Evolutionary conservation across 1,140 invertebrate genomes (phyloP), one percentile per base, ranked within the genome.

Genomic region (Apis laboriosa): DNA sequence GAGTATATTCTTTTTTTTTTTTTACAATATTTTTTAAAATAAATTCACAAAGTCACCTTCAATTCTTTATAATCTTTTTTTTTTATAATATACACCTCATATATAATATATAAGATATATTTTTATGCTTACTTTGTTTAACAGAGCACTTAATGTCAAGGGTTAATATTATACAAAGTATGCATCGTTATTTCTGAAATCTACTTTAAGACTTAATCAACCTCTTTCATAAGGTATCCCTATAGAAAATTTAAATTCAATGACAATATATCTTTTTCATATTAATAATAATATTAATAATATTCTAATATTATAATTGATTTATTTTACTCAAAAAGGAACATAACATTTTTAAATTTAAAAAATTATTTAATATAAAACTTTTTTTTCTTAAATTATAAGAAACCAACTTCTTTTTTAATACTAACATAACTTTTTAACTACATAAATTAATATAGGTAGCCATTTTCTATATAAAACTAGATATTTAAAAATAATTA

Each of bases 121-220:
- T 67, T 67, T 67, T 43, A 67, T 43, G 24, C 63, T 28, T 64
- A 64, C n/a, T 64, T 64, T 64, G 43, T 9, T 43, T 67, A 67
- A 67, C 64, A 43, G 21, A 21, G 28, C 34, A 43, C 5, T 43
- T 67, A 67, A 67, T 67, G 34, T 67, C 64, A 67, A 43, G 28
- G 64, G 63, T 34, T 64, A 64, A 64, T 19, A 64, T 15, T 9
- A 43, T 43, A 43, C 34, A 34, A 64, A 15, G 24, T 15, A 24
- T 64, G 28, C 1, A 11, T 34, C 15, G 63, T 28, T 64, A 64
- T 64, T 64, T 64, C 24, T 34, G 63, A 64, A 8, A 64, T 9
- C 9, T 64, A 19, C 28, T 64, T 43, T 17, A 64, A 64, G 24
- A 15, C 0, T 64, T 64, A 64, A 64, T 64, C 28, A 34, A 34